These are phyloP conservation scores for Brachionus koreanus DNA, from an alignment of 1,140 invertebrate species.

Conservation along the genomic window DNA sequence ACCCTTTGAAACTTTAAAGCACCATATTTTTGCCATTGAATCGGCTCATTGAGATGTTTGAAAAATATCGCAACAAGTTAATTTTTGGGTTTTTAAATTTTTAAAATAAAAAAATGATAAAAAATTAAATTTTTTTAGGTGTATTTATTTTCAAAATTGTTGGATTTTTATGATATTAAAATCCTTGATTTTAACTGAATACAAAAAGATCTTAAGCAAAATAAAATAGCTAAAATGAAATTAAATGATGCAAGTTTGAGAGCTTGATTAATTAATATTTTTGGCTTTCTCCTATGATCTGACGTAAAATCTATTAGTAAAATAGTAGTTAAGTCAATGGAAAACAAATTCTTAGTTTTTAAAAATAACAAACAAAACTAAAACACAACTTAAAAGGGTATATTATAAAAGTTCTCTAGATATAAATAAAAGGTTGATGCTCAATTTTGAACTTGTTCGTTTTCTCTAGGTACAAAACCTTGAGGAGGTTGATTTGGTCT, in stretches of 20 bases:
- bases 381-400: background rate
- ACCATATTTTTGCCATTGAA: no score
- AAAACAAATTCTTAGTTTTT: background rate
- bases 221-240: background rate
- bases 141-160: background rate
- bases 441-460: background rate
- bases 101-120: no score
- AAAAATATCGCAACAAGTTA: no score
- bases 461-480: background rate
- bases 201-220: background rate
- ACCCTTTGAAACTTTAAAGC: no score
- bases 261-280: conserved; percentile 3
- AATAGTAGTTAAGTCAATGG: background rate
- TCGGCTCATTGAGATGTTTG: no score
- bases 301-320: background rate
- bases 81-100: no score
- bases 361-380: conserved; percentile 23
- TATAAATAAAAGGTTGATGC: background rate
- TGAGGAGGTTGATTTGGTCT: background rate
- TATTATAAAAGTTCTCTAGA: background rate
- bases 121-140: background rate
- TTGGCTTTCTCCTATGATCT: background rate
- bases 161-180: background rate
- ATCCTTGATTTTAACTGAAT: background rate
- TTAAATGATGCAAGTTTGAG: background rate